A percentile compares a stretch with the other conserved stretches of the same genome.
phyloP scores from a whole-genome alignment of 2,888 invertebrate genomes.

The Amorpha juglandis region DNA sequence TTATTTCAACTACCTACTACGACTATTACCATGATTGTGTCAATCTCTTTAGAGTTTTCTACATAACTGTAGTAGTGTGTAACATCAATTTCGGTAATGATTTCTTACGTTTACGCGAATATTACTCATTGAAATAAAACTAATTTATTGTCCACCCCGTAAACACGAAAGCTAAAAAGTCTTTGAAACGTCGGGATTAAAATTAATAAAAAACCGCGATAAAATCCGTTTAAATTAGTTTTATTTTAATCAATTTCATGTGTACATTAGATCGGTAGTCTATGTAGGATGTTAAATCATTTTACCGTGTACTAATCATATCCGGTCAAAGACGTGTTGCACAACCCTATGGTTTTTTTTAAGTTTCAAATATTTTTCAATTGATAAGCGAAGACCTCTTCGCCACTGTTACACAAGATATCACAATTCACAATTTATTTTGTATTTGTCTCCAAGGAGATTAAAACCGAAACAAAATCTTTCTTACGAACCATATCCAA shows the following conservation, averaged over 20 bases:
- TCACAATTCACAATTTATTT: neutral
- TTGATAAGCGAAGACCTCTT: neutral
- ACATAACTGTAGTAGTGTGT: neutral
- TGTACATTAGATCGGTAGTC: neutral
- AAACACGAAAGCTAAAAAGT: no score
- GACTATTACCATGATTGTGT: neutral
- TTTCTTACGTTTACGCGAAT: no score
- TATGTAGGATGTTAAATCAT: conserved; percentile 10
- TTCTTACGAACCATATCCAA: no score
- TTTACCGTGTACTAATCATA: neutral
- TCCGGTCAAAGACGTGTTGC: neutral
- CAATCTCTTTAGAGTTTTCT: neutral
- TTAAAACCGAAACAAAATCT: no score
- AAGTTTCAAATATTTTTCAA: neutral
- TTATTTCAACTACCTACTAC: neutral
- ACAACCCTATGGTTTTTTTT: neutral
- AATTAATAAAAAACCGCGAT: no score
- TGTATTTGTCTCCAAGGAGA: no score
- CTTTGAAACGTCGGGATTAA: no score
- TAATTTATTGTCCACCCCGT: no score
- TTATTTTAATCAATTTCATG: no score
- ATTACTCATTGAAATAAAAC: no score
- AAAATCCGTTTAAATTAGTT: conserved; percentile 2
- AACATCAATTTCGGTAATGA: no score
- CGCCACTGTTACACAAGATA: neutral